Evolutionary conservation across 2,113 vertebrate species (phyloP), one percentile per base, ranked within the genome.

Genomic region (Tretioscincus oriximinensis): DNA sequence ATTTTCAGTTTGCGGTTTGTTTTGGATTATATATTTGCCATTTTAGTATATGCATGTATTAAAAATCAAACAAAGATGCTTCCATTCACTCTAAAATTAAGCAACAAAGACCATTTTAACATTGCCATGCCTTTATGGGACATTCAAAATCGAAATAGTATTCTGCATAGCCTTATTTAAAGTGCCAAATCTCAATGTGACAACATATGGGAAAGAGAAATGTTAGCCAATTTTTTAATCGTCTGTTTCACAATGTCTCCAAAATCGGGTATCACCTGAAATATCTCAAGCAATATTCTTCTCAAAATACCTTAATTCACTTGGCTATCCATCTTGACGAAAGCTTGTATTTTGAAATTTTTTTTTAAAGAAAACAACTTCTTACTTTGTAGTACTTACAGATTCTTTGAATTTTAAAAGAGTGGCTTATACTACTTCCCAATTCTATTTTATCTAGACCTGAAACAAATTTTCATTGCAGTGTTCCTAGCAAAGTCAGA

Each of bases 401-500:
- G 51, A 41, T 66, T 78, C 66, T 78, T 78, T 78, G 60, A 41
- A 58, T 29, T 71, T 45, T 61, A 29, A 71, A 79, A 67, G 60
- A 29, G 28, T 60, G 61, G 28, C 54, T 77, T 78, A 61, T 21
- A 28, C 24, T 45, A 54, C 77, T 4, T 61, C 67, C 54, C 24
- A 79, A 79, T 61, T 76, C 77, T 71, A 45, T 61, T 54, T 45
- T 5, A 9, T 68, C 26, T 60, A 54, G 67, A 61, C 67, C 51
- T 70, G 67, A 79, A 79, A 70, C 51, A 86, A 81, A 7, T 21
- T 73, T 86, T 78, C 21, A 22, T 14, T 76, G 1, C 1, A 31
- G 2, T 74, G 11, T 81, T 81, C 49, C 31, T 82, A 21, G 45
- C 0, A 1, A 81, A 54, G 76, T 69, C 63, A 76, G 71, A 82